phyloP scores from a whole-genome alignment of 2,888 invertebrate species.

The Mythimna impura region DNA sequence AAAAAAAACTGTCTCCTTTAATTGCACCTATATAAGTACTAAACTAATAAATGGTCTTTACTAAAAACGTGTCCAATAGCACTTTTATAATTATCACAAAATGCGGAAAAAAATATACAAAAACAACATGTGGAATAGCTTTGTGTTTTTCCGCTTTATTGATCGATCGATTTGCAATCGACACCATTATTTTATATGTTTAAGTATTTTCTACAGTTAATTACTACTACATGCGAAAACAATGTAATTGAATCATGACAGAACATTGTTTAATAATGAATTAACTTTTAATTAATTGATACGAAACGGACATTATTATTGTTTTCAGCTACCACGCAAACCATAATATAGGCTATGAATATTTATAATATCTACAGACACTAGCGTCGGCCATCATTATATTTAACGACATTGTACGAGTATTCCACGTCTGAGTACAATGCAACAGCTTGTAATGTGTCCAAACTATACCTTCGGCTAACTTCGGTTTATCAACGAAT shows the following conservation, averaged over 20 bases:
- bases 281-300: slow-evolving; percentile 20
- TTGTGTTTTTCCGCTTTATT: neutral
- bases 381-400: neutral
- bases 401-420: neutral
- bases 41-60: too few species aligned
- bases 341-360: neutral
- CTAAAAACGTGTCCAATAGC: too few species aligned
- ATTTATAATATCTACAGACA: slow-evolving; percentile 13
- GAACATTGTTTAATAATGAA: neutral
- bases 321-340: neutral
- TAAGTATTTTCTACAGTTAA: neutral
- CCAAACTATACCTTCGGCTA: neutral
- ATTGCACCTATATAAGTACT: too few species aligned
- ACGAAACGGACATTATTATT: slow-evolving; percentile 19
- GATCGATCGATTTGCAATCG: neutral
- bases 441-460: neutral
- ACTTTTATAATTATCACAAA: too few species aligned
- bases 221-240: neutral
- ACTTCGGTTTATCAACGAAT: too few species aligned
- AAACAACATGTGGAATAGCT: neutral
- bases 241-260: neutral
- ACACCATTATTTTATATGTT: neutral
- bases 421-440: neutral
- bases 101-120: neutral
- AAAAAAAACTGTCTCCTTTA: too few species aligned